Percentiles rank a stretch among this genome's conserved stretches.
Conservation (phyloP, 2,113 vertebrate species). For the Bubo scandiacus region DNA sequence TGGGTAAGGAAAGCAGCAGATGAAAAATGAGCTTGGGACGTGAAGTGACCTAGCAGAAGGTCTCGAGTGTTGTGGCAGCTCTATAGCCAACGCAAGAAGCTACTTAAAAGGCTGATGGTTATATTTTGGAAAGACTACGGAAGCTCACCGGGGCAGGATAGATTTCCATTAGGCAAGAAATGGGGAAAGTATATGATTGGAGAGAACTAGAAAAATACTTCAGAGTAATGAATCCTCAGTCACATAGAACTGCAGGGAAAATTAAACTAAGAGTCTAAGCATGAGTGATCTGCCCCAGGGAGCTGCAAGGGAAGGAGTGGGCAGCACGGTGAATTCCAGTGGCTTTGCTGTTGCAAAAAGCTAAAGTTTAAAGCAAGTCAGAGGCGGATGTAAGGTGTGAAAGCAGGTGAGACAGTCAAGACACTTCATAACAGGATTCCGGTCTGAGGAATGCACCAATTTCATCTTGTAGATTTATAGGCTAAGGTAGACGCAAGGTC, state of each 20-base stretch:
- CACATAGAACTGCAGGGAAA: not conserved
- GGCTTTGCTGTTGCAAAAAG: not conserved
- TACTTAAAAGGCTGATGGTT: not conserved
- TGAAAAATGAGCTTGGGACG: not conserved
- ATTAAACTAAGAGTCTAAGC: not conserved
- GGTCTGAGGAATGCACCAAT: not conserved
- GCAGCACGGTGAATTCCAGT: fast-evolving
- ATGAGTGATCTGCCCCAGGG: not conserved
- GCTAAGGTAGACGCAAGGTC: not conserved
- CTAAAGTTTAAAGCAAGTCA: not conserved
- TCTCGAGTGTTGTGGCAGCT: fast-evolving
- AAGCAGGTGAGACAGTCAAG: not conserved
- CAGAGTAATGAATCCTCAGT: not conserved
- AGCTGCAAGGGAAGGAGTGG: not conserved
- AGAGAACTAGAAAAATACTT: not conserved
- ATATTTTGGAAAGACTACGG: not conserved
- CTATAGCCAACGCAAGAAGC: not conserved
- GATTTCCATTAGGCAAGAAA: not conserved
- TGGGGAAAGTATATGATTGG: not conserved
- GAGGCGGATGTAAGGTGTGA: not conserved
- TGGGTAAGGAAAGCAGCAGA: not conserved
- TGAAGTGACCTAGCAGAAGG: not conserved
- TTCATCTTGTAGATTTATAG: not conserved
- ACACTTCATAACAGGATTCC: not conserved
- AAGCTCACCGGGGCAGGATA: not conserved